Conservation (phyloP, 2,888 invertebrate species). For the Xestia rhomboidea region DNA sequence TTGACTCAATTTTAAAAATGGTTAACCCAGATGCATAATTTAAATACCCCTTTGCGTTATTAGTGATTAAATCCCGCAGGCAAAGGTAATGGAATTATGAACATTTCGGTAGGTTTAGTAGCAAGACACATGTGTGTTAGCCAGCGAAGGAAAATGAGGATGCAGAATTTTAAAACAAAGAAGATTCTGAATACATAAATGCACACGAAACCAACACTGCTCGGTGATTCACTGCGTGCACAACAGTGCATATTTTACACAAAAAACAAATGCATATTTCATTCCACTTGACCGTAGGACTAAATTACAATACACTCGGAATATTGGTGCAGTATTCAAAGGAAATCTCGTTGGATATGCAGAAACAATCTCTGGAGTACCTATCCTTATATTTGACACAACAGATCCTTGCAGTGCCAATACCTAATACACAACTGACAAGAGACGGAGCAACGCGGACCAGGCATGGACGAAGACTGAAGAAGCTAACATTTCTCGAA, state of each 20-base stretch:
- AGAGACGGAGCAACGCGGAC: slow-evolving; percentile 8
- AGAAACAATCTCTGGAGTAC: slow-evolving; percentile 15
- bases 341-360: slow-evolving; percentile 25
- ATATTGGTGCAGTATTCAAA: slow-evolving; percentile 14
- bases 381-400: slow-evolving; percentile 22
- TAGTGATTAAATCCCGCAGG: slow-evolving; percentile 65
- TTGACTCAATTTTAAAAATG: slow-evolving; percentile 64
- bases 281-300: slow-evolving; percentile 18
- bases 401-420: slow-evolving; percentile 4
- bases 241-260: slow-evolving; percentile 14
- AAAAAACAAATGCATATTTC: slow-evolving; percentile 20
- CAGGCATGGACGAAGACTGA: background rate
- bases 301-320: slow-evolving; percentile 17
- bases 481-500: background rate
- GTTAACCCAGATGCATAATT: slow-evolving; percentile 76
- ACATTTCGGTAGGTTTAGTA: slow-evolving; percentile 27
- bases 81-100: slow-evolving; percentile 56
- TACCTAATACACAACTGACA: slow-evolving; percentile 11
- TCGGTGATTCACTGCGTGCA: background rate
- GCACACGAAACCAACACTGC: slow-evolving; percentile 10
- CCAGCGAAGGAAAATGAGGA: slow-evolving; percentile 2
- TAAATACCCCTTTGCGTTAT: slow-evolving; percentile 66
- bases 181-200: slow-evolving; percentile 5
- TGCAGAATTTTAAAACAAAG: slow-evolving; percentile 40
- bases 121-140: slow-evolving; percentile 6